Evolutionary conservation across 2,113 vertebrate species (phyloP).

Genomic region (Fukomys damarensis): DNA sequence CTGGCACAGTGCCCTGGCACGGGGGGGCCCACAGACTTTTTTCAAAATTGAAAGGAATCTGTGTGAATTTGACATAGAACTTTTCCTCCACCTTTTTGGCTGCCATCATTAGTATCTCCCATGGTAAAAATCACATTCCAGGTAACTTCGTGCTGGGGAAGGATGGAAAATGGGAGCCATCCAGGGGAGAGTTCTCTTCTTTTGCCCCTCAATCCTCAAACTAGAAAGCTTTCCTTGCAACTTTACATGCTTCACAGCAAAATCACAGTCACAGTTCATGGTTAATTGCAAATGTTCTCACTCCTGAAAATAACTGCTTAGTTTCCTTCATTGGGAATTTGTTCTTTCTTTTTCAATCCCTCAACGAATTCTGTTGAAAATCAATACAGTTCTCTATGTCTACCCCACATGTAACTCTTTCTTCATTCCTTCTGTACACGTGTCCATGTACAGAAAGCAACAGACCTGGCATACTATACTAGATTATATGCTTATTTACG

Average conservation of each 20-base stretch:
- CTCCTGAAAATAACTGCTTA: not conserved
- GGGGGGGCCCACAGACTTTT: not conserved
- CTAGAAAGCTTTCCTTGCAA: not conserved
- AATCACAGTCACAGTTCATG: not conserved
- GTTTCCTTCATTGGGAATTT: not conserved
- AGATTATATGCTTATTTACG: not conserved
- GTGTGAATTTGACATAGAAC: not conserved
- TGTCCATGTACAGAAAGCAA: not conserved
- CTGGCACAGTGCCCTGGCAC: slow-evolving; percentile 62
- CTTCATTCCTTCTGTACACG: not conserved
- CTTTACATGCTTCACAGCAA: not conserved
- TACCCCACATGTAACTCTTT: rapidly evolving
- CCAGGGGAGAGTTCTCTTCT: not conserved
- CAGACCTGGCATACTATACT: not conserved
- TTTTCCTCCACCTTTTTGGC: slow-evolving; percentile 2
- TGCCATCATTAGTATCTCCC: slow-evolving; percentile 55
- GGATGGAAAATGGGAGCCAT: not conserved
- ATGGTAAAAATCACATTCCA: not conserved
- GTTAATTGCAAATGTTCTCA: not conserved
- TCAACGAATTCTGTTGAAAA: not conserved
- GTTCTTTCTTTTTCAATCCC: not conserved
- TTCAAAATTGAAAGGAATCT: slow-evolving; percentile 48
- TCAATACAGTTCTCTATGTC: not conserved
- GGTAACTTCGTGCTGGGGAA: not conserved
- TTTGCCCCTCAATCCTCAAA: not conserved